These are phyloP conservation scores for Tuta absoluta DNA, from an alignment of 2,888 invertebrate genomes.

Conservation along the genomic window DNA sequence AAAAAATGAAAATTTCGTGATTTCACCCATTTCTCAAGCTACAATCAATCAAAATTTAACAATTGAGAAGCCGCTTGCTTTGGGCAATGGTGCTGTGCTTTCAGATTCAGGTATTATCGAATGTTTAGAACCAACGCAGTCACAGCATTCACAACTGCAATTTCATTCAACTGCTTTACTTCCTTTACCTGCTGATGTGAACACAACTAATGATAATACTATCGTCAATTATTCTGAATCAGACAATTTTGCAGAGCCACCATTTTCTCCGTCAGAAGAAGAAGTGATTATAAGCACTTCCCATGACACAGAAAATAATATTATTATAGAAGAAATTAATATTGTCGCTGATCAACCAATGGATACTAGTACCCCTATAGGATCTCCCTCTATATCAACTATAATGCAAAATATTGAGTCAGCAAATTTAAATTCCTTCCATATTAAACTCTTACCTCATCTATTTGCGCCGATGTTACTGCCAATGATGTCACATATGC, in stretches of 20 bases:
- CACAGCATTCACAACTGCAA: neutral
- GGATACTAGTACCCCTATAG: slow-evolving; percentile 3
- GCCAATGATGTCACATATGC: neutral
- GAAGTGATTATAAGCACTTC: slow-evolving; percentile 7
- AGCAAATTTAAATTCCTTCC: slow-evolving; percentile 13
- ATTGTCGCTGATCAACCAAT: neutral
- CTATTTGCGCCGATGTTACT: neutral
- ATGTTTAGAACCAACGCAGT: neutral
- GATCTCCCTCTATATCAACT: neutral
- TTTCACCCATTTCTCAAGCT: neutral
- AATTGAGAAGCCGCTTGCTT: neutral
- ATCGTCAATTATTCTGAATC: neutral
- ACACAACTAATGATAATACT: neutral
- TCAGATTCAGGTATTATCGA: slow-evolving; percentile 6
- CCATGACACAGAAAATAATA: neutral
- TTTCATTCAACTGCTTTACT: neutral
- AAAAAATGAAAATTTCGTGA: neutral
- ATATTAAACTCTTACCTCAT: neutral
- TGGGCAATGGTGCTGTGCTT: neutral
- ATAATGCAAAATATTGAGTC: slow-evolving; percentile 15
- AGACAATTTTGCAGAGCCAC: neutral
- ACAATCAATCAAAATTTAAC: neutral
- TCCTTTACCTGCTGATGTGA: neutral
- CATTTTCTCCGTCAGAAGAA: neutral
- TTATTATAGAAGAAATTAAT: slow-evolving; percentile 3